Conservation (phyloP, 2,113 vertebrate genomes). For the Bombycilla garrulus region DNA sequence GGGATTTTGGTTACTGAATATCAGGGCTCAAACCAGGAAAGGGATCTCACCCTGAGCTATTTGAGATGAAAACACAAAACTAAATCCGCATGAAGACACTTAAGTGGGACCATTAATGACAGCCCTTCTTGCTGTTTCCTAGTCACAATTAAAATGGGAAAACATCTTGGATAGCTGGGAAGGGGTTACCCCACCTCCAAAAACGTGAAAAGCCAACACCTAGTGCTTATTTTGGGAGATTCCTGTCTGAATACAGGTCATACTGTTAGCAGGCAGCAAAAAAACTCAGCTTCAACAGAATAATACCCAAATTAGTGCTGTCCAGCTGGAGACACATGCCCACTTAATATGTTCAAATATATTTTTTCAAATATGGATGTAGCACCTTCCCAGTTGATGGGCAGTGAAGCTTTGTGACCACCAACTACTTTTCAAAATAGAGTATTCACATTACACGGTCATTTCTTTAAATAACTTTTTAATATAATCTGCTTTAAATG, state of each 20-base stretch:
- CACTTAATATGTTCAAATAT: neutral
- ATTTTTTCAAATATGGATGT: neutral
- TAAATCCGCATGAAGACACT: neutral
- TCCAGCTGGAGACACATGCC: neutral
- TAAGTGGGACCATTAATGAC: no score
- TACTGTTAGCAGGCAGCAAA: neutral
- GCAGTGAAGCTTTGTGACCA: neutral
- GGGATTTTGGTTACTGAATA: neutral
- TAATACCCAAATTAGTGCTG: neutral
- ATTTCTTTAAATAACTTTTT: neutral
- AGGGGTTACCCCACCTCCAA: neutral
- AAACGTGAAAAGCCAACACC: neutral
- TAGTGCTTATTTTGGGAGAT: neutral
- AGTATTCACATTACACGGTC: neutral
- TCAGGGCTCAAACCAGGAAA: rapidly evolving
- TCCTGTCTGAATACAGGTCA: neutral
- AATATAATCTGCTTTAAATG: neutral
- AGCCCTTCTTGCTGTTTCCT: neutral
- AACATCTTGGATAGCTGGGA: neutral
- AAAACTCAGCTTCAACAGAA: neutral
- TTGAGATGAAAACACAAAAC: neutral
- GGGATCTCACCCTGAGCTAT: neutral
- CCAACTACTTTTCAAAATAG: neutral
- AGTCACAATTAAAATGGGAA: neutral
- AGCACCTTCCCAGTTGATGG: neutral